phyloP scores from a whole-genome alignment of 2,888 invertebrate genomes.

The Leptinotarsa rubiginosa region DNA sequence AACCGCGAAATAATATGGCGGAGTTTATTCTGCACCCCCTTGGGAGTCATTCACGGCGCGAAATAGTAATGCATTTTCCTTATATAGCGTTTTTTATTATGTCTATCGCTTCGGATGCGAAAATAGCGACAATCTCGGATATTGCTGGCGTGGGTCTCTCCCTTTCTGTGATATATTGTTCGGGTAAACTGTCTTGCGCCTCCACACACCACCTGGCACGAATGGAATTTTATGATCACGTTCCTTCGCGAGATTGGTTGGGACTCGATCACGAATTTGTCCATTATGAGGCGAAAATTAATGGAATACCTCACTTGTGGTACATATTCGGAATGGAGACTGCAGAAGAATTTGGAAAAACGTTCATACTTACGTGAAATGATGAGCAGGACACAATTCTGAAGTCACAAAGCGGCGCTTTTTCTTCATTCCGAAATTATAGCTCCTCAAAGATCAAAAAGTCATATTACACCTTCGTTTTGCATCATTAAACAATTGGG shows the following conservation, averaged over 20 bases:
- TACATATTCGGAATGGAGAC: too few species aligned
- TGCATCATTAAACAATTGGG: too few species aligned
- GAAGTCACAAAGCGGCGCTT: too few species aligned
- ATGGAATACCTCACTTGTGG: too few species aligned
- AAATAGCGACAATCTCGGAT: constrained; percentile 66
- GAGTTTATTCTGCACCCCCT: constrained; percentile 61
- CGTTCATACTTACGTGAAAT: too few species aligned
- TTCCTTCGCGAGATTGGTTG: neutral
- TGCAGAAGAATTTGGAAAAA: too few species aligned
- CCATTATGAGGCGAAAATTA: neutral
- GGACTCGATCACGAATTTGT: neutral
- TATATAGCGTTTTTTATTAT: constrained; percentile 67
- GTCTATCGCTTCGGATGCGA: constrained; percentile 64
- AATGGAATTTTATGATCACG: constrained; percentile 11
- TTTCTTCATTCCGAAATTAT: too few species aligned
- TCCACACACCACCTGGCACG: constrained; percentile 25
- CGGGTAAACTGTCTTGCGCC: constrained; percentile 45
- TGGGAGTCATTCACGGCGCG: constrained; percentile 64
- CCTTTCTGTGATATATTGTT: constrained; percentile 44
- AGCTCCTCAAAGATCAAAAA: too few species aligned
- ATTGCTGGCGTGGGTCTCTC: constrained; percentile 60
- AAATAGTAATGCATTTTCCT: constrained; percentile 68
- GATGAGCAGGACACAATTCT: too few species aligned
- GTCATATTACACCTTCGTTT: too few species aligned
- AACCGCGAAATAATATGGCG: constrained; percentile 63